Conservation (phyloP, 2,888 invertebrate genomes). For the Therioaphis trifolii region DNA sequence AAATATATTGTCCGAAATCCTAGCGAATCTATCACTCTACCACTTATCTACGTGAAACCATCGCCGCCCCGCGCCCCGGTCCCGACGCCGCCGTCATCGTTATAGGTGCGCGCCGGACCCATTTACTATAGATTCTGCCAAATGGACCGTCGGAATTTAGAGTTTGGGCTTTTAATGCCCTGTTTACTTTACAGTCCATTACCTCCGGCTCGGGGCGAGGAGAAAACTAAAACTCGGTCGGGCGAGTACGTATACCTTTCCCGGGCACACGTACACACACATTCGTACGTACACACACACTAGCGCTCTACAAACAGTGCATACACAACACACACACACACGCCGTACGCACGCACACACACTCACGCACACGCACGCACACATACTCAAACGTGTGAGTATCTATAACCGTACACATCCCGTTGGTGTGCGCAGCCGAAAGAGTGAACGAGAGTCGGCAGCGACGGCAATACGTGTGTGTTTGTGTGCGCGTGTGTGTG, state of each 20-base stretch:
- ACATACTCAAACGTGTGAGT: not conserved
- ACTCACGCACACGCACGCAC: not conserved
- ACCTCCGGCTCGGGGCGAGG: conserved; percentile 14
- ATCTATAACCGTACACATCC: not conserved
- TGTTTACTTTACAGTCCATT: conserved; percentile 62
- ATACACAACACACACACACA: too few species aligned
- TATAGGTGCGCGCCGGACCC: not conserved
- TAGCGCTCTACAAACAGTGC: too few species aligned
- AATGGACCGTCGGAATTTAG: conserved; percentile 58
- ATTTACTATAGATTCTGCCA: conserved; percentile 60
- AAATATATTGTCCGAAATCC: not conserved
- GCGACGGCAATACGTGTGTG: too few species aligned
- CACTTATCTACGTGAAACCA: conserved; percentile 16
- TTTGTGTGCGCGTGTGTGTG: too few species aligned
- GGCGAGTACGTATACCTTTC: not conserved
- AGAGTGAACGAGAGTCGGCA: too few species aligned
- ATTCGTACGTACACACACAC: not conserved
- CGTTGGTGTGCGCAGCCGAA: not conserved
- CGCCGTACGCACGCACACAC: not conserved
- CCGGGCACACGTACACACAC: not conserved
- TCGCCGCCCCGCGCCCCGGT: too few species aligned
- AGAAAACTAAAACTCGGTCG: conserved; percentile 52
- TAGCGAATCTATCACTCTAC: conserved; percentile 26
- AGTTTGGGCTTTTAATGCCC: conserved; percentile 58
- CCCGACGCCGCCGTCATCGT: not conserved